Evolutionary conservation across 2,888 invertebrate genomes (phyloP), one percentile per base, ranked within the genome.

Genomic region (Xanthorhoe designata): DNA sequence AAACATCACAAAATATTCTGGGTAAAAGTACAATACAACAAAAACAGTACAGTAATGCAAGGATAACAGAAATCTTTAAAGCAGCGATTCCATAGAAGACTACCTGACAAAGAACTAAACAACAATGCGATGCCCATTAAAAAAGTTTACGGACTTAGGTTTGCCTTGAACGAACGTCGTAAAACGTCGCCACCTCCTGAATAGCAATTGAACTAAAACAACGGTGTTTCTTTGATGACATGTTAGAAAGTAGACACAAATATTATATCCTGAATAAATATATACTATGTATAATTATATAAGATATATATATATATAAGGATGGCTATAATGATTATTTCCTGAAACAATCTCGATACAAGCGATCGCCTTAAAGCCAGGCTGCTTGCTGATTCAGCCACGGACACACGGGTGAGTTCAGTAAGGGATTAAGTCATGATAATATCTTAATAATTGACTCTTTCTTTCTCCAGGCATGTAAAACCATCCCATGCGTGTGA

Each of bases 111-210:
- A 61, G 58, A 53, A 47, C 18, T 51, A 56, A 53, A 64, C 65
- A 61, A 67, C 70, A 69, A 71, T 68, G 64, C 62, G 62, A 35
- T 56, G 49, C 35, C 68, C 45, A 68, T 69, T 52, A 67, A 66
- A 60, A 9, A 53, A 61, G 51, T 68, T 66, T 66, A 68, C 70
- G 69, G 75, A 72, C 73, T n/a, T 75, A 67, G 74, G 75, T 68
- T 82, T 73, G 79, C 86, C 84, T 87, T 87, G 83, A 82, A 84
- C 80, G 75, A 77, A 78, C 76, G 81, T 84, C 84, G 80, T 85
- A 78, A 84, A 84, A 83, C 82, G 72, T 78, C 77, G 74, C 70
- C 82, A 79, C 75, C 75, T 68, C 73, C 71, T 79, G 87, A 84
- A 86, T 71, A 73, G 57, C 61, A 72, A 74, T 72, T 45, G 67